Conservation (phyloP, 1,140 invertebrate genomes). For the Drosophila nigromelanica region DNA sequence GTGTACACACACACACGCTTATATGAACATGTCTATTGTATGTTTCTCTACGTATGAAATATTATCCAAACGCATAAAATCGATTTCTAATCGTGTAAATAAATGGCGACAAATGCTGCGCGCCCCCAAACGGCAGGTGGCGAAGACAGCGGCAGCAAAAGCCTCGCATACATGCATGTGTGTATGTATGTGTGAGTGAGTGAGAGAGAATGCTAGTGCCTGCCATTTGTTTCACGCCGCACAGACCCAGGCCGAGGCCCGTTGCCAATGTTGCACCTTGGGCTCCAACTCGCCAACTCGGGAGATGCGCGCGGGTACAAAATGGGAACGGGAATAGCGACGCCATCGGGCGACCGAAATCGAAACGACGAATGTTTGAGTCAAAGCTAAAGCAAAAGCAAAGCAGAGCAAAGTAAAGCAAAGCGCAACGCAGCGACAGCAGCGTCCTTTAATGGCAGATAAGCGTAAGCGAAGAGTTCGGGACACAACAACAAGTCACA, state of each 20-base stretch:
- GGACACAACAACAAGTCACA: conserved; percentile 20
- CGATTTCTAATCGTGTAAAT: conserved; percentile 81
- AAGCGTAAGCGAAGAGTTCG: conserved; percentile 37
- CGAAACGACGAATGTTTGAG: conserved; percentile 46
- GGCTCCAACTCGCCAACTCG: conserved; percentile 37
- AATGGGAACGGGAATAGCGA: conserved; percentile 42
- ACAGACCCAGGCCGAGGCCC: conserved; percentile 14
- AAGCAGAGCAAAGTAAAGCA: conserved; percentile 23
- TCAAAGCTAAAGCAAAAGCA: conserved; percentile 18
- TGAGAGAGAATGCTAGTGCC: conserved; percentile 9
- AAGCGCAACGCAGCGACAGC: conserved; percentile 35
- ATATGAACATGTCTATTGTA: conserved; percentile 16
- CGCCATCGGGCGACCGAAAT: conserved; percentile 47
- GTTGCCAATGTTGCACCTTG: conserved; percentile 70
- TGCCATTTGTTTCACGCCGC: conserved; percentile 50
- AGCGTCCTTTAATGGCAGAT: conserved; percentile 40
- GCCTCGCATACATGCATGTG: conserved; percentile 10
- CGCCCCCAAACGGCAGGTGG: conserved; percentile 37
- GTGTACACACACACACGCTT: not conserved
- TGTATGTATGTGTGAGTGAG: conserved; percentile 1
- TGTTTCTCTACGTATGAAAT: conserved; percentile 65
- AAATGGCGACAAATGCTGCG: conserved; percentile 80
- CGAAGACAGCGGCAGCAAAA: conserved; percentile 17
- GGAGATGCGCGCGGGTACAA: conserved; percentile 47
- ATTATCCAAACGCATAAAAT: conserved; percentile 79